A percentile compares a stretch with the other conserved stretches of the same genome.
Evolutionary conservation across 2,113 vertebrate genomes (phyloP).

Genomic region (Morphnarchus princeps): DNA sequence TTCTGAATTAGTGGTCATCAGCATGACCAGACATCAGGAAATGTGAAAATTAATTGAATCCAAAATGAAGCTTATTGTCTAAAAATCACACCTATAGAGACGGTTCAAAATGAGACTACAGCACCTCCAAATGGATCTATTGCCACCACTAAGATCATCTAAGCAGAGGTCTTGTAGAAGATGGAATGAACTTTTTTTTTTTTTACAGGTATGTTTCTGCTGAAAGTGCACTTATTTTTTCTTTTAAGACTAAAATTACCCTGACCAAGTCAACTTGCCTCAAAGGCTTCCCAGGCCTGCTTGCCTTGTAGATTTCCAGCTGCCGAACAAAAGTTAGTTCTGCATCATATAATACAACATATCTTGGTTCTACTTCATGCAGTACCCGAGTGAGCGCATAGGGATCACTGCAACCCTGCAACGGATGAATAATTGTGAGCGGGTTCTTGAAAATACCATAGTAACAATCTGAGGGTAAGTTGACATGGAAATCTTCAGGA

Average conservation of each 20-base stretch:
- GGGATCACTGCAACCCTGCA: conserved; percentile 88
- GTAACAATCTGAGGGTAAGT: conserved; percentile 85
- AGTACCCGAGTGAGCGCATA: conserved; percentile 89
- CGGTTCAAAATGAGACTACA: not conserved
- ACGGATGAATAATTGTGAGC: conserved; percentile 87
- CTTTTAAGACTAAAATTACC: not conserved
- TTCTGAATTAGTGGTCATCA: not conserved
- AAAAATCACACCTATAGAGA: not conserved
- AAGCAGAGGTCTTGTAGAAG: not conserved
- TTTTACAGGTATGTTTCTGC: not conserved
- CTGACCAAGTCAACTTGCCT: conserved; percentile 70
- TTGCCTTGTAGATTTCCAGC: conserved; percentile 92
- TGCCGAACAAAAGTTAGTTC: conserved; percentile 93
- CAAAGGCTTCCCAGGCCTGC: conserved; percentile 85
- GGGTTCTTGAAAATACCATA: conserved; percentile 90
- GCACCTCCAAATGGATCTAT: not conserved
- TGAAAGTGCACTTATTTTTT: not conserved
- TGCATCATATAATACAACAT: conserved; percentile 90
- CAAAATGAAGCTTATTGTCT: not conserved
- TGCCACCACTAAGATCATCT: not conserved
- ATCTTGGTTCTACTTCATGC: conserved; percentile 89
- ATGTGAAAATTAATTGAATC: not conserved
- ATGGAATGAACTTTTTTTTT: not conserved
- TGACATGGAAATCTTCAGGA: conserved; percentile 73
- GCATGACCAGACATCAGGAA: not conserved